A percentile compares a stretch with the other conserved stretches of the same genome.
Conservation (phyloP, 2,888 invertebrate genomes). For the Bugula neritina region DNA sequence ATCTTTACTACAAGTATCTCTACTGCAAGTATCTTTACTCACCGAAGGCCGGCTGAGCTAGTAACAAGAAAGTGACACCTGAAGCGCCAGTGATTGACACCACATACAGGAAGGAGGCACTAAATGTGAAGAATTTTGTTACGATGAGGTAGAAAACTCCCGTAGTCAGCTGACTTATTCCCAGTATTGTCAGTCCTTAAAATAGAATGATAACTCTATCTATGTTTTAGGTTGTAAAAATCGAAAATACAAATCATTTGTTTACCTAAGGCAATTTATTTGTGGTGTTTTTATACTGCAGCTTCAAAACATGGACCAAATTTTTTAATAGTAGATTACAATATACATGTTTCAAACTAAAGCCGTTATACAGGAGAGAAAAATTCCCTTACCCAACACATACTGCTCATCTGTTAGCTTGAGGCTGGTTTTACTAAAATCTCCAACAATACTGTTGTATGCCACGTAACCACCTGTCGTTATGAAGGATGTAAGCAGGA, state of each 20-base stretch:
- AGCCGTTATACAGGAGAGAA: not conserved
- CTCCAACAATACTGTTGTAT: constrained; percentile 2
- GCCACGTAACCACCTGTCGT: constrained; percentile 22
- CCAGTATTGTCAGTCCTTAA: constrained; percentile 15
- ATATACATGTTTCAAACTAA: not conserved
- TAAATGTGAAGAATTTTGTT: constrained; percentile 11
- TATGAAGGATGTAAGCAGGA: constrained; percentile 19
- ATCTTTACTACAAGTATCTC: too few species aligned
- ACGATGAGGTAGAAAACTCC: not conserved
- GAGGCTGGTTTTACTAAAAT: not conserved
- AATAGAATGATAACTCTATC: too few species aligned
- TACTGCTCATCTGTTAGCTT: not conserved
- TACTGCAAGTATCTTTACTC: not conserved
- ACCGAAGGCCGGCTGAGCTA: not conserved
- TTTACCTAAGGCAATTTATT: too few species aligned
- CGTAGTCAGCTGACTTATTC: not conserved
- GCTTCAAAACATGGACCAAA: too few species aligned
- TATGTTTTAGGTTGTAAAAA: too few species aligned
- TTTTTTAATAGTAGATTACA: too few species aligned
- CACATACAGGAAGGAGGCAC: constrained; percentile 9
- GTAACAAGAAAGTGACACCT: not conserved
- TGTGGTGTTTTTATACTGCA: too few species aligned
- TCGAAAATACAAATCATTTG: too few species aligned
- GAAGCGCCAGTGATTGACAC: not conserved
- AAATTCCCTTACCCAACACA: not conserved